Evolutionary conservation across 2,797 vertebrate genomes (phyloP), one percentile per base, ranked within the genome.

Genomic region (Oophaga sylvatica): DNA sequence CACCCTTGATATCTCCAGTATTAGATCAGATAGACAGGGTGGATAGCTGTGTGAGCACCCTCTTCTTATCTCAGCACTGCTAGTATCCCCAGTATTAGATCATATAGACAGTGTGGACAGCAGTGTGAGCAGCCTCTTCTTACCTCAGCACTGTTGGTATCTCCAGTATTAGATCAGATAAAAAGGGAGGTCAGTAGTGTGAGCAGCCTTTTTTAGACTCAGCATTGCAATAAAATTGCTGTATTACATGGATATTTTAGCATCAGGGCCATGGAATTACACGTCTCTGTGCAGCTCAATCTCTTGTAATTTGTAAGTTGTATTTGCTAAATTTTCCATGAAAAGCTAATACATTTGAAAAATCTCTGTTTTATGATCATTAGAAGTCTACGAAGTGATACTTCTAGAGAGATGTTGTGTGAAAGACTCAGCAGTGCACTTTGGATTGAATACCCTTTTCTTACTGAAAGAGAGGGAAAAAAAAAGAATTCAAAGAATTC

Each of bases 391-490:
- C 22, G 62, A 31, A 62, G n/a, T 68, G 48, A 31, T 71, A 87
- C 67, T 26, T 57, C 12, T 20, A 67, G 2, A 63, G 41, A 63
- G 57, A 48, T 20, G 1, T 5, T 16, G 22, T 16, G 7, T 70
- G 31, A 79, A 83, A 87, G 80, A 87, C 73, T 29, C 81, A 87
- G 73, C 73, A 70, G 79, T 83, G 75, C 63, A 83, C 35, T 31
- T 29, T 31, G 53, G 48, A 77, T 29, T 35, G 62, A 59, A 60
- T 83, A 87, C 78, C 16, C 63, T 59, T 60, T 53, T 16, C 5
- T 87, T 26, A 60, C 41, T 48, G n/a, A 83, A 63, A 83, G 84
- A 22, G 6, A n/a, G 26, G 22, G 20, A 7, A n/a, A 41, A 17
- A 63, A 88, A 76, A 84, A 45, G 29, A 78, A 62, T 73, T 16